These are phyloP conservation scores for Sitta europaea DNA, from an alignment of 2,113 vertebrate species.

Conservation along the genomic window DNA sequence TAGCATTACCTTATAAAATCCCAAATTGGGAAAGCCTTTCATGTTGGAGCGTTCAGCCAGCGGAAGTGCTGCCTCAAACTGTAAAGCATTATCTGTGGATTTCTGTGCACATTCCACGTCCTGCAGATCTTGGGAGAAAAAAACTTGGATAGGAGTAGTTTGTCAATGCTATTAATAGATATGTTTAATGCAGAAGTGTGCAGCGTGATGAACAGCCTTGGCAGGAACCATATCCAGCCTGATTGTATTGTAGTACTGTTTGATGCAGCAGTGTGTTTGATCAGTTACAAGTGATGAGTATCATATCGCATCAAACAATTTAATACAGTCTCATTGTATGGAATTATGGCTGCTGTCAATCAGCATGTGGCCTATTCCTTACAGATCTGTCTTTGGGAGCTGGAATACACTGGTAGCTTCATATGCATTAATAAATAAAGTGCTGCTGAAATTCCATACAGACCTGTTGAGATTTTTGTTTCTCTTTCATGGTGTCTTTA, in stretches of 20 bases:
- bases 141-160: slow-evolving; percentile 30
- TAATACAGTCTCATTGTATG: slow-evolving; percentile 77
- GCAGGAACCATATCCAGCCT: slow-evolving; percentile 59
- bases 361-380: slow-evolving; percentile 71
- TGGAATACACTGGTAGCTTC: slow-evolving; percentile 56
- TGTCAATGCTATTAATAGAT: slow-evolving; percentile 61
- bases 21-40: slow-evolving; percentile 18
- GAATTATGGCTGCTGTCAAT: slow-evolving; percentile 83
- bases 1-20: background rate
- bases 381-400: slow-evolving; percentile 69
- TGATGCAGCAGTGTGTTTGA: slow-evolving; percentile 75
- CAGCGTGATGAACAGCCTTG: slow-evolving; percentile 52
- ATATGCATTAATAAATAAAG: slow-evolving; percentile 74
- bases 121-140: slow-evolving; percentile 24
- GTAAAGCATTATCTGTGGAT: background rate
- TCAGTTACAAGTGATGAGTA: slow-evolving; percentile 77
- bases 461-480: slow-evolving; percentile 70
- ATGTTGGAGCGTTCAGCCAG: background rate
- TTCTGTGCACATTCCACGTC: slow-evolving; percentile 3
- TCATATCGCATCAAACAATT: slow-evolving; percentile 80
- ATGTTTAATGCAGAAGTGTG: slow-evolving; percentile 48
- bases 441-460: slow-evolving; percentile 62
- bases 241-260: slow-evolving; percentile 69
- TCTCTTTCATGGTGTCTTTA: slow-evolving; percentile 47
- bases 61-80: background rate